These are phyloP conservation scores for Poeciliopsis paucimaculata DNA, from an alignment of 2,797 vertebrate species.

Conservation along the genomic window DNA sequence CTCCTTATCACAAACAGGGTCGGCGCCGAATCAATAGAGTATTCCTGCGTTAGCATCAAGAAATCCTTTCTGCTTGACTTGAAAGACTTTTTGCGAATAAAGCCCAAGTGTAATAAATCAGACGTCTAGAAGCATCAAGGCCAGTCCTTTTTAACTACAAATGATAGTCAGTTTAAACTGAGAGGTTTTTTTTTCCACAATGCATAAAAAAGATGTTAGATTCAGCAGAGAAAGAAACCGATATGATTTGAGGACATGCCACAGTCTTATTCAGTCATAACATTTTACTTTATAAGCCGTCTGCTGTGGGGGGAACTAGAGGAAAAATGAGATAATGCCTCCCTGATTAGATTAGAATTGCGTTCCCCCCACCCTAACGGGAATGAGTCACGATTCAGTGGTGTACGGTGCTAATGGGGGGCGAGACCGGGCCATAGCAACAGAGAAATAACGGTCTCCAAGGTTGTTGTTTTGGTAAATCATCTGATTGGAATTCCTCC, in stretches of 20 bases:
- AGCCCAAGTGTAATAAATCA: slow-evolving; percentile 32
- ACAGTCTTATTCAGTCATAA: slow-evolving; percentile 32
- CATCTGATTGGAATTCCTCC: neutral
- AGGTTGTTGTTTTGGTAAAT: neutral
- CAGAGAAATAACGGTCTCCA: slow-evolving; percentile 4
- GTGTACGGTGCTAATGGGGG: slow-evolving; percentile 24
- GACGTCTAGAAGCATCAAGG: slow-evolving; percentile 38
- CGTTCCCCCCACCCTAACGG: slow-evolving; percentile 8
- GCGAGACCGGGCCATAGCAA: slow-evolving; percentile 1
- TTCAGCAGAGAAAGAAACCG: slow-evolving; percentile 40
- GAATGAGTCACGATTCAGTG: slow-evolving; percentile 28
- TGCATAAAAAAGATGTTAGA: neutral
- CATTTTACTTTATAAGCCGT: slow-evolving; percentile 39
- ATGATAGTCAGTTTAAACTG: slow-evolving; percentile 26
- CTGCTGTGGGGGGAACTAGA: slow-evolving; percentile 24
- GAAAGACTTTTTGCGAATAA: slow-evolving; percentile 39
- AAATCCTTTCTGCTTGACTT: slow-evolving; percentile 42
- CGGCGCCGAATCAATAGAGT: slow-evolving; percentile 48
- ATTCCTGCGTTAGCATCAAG: slow-evolving; percentile 44
- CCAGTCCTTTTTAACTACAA: slow-evolving; percentile 37
- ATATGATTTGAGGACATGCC: slow-evolving; percentile 44
- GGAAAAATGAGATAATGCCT: slow-evolving; percentile 30
- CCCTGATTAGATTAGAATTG: slow-evolving; percentile 27
- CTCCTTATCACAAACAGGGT: slow-evolving; percentile 53
- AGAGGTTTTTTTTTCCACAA: slow-evolving; percentile 13